phyloP scores from a whole-genome alignment of 2,888 invertebrate genomes.

The Yponomeuta malinellus region DNA sequence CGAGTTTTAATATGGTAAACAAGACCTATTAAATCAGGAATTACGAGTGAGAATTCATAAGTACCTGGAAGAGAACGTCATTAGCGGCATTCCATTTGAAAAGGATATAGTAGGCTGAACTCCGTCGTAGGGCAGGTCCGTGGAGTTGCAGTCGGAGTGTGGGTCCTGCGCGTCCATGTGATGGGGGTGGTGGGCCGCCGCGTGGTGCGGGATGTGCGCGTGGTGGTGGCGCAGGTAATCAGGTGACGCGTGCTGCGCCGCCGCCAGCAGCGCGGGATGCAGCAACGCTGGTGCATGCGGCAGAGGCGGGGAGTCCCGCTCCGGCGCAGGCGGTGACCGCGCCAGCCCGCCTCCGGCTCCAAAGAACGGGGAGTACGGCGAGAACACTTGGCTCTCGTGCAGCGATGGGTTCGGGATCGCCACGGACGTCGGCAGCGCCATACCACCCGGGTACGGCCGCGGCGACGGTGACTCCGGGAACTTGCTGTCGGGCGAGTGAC shows the following conservation, averaged over 20 bases:
- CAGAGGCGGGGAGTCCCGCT: slow-evolving; percentile 89
- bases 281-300: slow-evolving; percentile 89
- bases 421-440: slow-evolving; percentile 95
- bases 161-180: slow-evolving; percentile 90
- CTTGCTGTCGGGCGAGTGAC: slow-evolving; percentile 78
- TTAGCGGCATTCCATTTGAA: slow-evolving; percentile 73
- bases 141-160: slow-evolving; percentile 93
- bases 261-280: slow-evolving; percentile 86
- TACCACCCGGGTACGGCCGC: slow-evolving; percentile 87
- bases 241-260: slow-evolving; percentile 89
- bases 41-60: neutral
- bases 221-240: slow-evolving; percentile 86
- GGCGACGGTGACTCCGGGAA: slow-evolving; percentile 83
- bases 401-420: slow-evolving; percentile 97
- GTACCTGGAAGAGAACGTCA: slow-evolving; percentile 2
- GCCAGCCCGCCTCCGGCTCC: slow-evolving; percentile 75
- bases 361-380: slow-evolving; percentile 93
- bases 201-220: slow-evolving; percentile 81
- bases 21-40: neutral
- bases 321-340: slow-evolving; percentile 77
- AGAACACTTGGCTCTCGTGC: slow-evolving; percentile 95
- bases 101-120: slow-evolving; percentile 98
- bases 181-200: slow-evolving; percentile 84
- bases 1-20: neutral
- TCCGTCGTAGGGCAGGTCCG: slow-evolving; percentile 93